phyloP scores from a whole-genome alignment of 2,797 vertebrate species.

The Manis crassicaudata region DNA sequence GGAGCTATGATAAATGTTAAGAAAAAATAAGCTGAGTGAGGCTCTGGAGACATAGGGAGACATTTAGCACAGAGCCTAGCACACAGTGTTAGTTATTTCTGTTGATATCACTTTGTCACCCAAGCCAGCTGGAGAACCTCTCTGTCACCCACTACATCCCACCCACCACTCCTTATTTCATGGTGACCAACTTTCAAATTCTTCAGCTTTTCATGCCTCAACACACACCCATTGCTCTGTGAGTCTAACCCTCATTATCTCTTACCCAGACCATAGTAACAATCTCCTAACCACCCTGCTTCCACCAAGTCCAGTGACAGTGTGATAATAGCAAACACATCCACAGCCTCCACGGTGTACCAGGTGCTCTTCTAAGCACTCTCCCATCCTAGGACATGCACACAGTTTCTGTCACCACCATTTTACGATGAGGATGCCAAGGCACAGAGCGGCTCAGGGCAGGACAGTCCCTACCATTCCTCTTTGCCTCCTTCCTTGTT shows the following conservation, averaged over 20 bases:
- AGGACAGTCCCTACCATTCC: background rate
- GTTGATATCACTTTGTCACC: background rate
- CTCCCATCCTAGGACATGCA: background rate
- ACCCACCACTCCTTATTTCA: background rate
- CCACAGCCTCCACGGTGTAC: rapidly evolving
- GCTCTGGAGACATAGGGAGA: background rate
- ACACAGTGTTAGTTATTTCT: background rate
- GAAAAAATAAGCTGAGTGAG: background rate
- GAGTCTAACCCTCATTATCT: background rate
- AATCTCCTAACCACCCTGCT: background rate
- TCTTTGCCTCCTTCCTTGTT: background rate
- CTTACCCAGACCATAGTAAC: background rate
- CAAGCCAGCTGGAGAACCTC: background rate
- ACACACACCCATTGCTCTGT: background rate
- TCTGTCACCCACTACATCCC: background rate
- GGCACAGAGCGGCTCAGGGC: background rate
- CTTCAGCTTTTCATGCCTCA: background rate
- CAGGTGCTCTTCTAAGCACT: background rate
- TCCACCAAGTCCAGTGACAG: background rate
- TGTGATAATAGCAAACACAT: rapidly evolving
- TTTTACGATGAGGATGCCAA: background rate
- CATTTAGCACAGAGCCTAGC: background rate
- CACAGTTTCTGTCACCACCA: background rate
- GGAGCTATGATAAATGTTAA: background rate
- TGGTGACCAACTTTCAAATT: background rate